phyloP scores from a whole-genome alignment of 2,797 vertebrate species.

The Amphiprion clarkii region DNA sequence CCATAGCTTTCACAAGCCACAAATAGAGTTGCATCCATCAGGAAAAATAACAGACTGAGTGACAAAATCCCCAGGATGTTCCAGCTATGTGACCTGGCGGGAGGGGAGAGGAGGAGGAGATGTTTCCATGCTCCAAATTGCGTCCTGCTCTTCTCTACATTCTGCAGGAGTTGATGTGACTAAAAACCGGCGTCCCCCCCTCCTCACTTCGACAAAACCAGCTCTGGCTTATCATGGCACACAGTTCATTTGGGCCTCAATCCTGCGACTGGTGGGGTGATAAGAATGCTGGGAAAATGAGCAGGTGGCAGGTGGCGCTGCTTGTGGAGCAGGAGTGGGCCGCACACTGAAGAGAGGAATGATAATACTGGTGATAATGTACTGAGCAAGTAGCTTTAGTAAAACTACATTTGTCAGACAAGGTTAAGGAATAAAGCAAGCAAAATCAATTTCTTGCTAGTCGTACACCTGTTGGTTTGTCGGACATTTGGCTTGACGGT shows the following conservation, averaged over 20 bases:
- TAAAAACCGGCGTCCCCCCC: conserved; percentile 8
- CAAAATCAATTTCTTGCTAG: conserved; percentile 1
- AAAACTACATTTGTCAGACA: conserved; percentile 30
- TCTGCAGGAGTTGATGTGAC: conserved; percentile 23
- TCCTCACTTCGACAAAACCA: conserved; percentile 42
- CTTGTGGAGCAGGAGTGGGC: conserved; percentile 7
- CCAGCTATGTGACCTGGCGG: conserved; percentile 57
- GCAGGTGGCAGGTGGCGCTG: conserved; percentile 79
- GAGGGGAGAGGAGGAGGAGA: conserved; percentile 5
- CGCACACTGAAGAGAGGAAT: conserved; percentile 53
- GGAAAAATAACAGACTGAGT: conserved; percentile 51
- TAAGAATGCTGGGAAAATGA: conserved; percentile 85
- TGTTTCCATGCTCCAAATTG: conserved; percentile 22
- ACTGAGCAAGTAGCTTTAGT: conserved; percentile 29
- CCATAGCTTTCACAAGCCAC: conserved; percentile 40
- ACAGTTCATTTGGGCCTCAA: conserved; percentile 61
- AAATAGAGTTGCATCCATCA: conserved; percentile 60
- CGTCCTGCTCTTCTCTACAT: conserved; percentile 2
- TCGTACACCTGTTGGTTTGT: neutral
- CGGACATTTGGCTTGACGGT: neutral
- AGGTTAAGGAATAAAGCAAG: conserved; percentile 24
- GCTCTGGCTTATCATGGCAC: conserved; percentile 67
- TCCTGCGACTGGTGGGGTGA: conserved; percentile 57
- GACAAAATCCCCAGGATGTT: conserved; percentile 58
- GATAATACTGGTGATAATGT: conserved; percentile 65